Conservation (phyloP, 2,113 vertebrate genomes). For the Felis catus region F.catus_Fca126_mat1.0 CM031413.1:154350501-154351000, state of each 20-base stretch:
- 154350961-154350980: neutral
- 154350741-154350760: constrained; percentile 9
- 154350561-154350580: neutral
- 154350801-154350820: neutral
- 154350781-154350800: neutral
- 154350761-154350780: neutral
- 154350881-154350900: neutral
- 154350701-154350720: neutral
- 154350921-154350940: neutral
- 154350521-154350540: neutral
- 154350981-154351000: constrained; percentile 4
- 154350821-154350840: neutral
- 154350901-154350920: neutral
- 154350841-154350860: neutral
- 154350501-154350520: neutral
- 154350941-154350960: neutral
- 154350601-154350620: neutral
- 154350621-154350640: neutral
- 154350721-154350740: neutral
- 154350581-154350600: neutral
- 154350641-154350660: neutral
- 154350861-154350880: neutral
- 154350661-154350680: neutral
- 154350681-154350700: neutral
- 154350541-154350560: neutral